Evolutionary conservation across 2,797 vertebrate genomes (phyloP), one percentile per base, ranked within the genome.

Genomic region (Cirrhinus molitorella): DNA sequence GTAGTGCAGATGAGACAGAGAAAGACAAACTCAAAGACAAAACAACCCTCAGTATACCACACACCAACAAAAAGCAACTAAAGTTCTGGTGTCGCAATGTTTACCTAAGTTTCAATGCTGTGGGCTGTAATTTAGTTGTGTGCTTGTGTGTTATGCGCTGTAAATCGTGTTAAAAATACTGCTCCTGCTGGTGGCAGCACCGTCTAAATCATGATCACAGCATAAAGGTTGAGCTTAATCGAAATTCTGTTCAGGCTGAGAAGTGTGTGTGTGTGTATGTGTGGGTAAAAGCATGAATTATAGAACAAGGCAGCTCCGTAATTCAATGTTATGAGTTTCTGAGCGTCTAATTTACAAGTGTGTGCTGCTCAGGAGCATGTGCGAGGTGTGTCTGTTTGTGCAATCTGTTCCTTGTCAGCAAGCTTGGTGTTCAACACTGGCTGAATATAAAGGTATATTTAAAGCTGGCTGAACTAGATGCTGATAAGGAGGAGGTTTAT

Each of bases 311-410:
- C 65, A 73, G 51, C 23, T 83, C 76, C 73, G 68, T 87, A 78
- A 88, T 89, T 85, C 86, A 84, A 75, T 86, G 71, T 85, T 85
- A 85, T 88, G 81, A 86, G 83, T 86, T 84, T 81, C 70, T 63
- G 75, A 83, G 34, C 25, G 85, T 61, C 83, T 88, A 86, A 87
- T 88, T 89, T 83, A 87, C 72, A 73, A 49, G 28, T 84, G 70
- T 75, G 80, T 51, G 40, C 25, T 68, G 68, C 51, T 61, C 45
- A n/a, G 12, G 57, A 73, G 47, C n/a, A 34, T 79, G 70, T 53
- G 59, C 70, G 21, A 23, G 59, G 73, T n/a, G 21, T 80, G 68
- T 80, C 8, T 66, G 68, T 81, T 81, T 67, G 71, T 28, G 61
- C 73, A 77, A 59, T 83, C 34, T 70, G 49, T 77, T 77, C 45